Base-by-base conservation (phyloP, 2,888 invertebrate species). In the Melipona bicolor region DNA sequence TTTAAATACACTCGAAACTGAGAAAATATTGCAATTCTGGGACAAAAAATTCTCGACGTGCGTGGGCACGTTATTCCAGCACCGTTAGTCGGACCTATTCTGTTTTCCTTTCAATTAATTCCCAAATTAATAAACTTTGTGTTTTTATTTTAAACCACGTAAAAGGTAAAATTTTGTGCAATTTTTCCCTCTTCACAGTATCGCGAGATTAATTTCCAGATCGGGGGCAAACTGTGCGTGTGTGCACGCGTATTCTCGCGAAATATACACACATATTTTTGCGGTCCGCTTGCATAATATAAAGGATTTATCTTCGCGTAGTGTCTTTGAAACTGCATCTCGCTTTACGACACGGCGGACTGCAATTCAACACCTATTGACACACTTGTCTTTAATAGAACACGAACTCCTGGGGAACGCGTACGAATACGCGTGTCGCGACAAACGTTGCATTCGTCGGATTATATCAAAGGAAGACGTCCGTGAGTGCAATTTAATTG, bases 311-410 rank as follows among this genome's bases (percentile, higher is more conserved):
- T 83, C 65, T 74, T 61, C 54, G 43, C 50, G 70, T 65, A 61
- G 72, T 73, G 81, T 79, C 74, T 83, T 78, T 68, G 81, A 78
- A 86, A 85, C 77, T 69, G 77, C 76, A 83, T 79, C 79, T 73
- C 68, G 65, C 77, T 79, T 87, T 88, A 79, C 84, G 83, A 81
- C 79, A 83, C 70, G 52, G 27, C 67, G 76, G 71, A 72, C 27
- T 15, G 82, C 86, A 83, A 84, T 81, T 81, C 82, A 81, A 87
- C 79, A 73, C 83, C 81, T 71, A 79, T 75, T 84, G 88, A 81
- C 87, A 85, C 77, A 81, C 68, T 83, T 81, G 81, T 73, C 74
- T 78, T 81, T 85, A 78, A 83, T 80, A 74, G 80, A 81, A 77
- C 76, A 79, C 72, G 75, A 83, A 81, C 71, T 54, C 52, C 9